These are phyloP conservation scores for Onthophagus sagittarius DNA, from an alignment of 2,888 invertebrate genomes.

Conservation along the genomic window DNA sequence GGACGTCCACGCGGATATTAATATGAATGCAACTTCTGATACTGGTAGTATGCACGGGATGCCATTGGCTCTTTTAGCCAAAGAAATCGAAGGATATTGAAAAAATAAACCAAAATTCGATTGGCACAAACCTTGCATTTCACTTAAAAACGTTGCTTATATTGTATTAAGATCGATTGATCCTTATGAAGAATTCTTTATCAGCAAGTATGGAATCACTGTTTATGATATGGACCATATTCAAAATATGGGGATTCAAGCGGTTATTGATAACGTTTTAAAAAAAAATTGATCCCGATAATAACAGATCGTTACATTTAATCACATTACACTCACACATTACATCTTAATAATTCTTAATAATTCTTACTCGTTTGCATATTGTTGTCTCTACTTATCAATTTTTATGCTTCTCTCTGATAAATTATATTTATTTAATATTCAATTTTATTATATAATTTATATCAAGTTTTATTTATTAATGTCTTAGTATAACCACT, in stretches of 20 bases:
- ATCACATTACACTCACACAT: no score
- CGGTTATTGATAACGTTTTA: conserved; percentile 69
- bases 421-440: no score
- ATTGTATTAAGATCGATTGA: conserved; percentile 84
- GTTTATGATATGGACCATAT: conserved; percentile 85
- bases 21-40: conserved; percentile 77
- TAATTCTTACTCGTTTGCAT: no score
- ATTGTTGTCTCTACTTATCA: no score
- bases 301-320: conserved; percentile 72
- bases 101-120: conserved; percentile 74
- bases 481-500: no score
- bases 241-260: conserved; percentile 73
- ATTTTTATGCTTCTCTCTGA: no score
- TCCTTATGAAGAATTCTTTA: conserved; percentile 72
- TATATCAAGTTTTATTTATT: no score
- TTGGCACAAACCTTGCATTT: conserved; percentile 67
- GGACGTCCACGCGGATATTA: conserved; percentile 91
- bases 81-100: conserved; percentile 72
- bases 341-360: no score
- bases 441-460: no score
- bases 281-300: conserved; percentile 68
- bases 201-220: conserved; percentile 75
- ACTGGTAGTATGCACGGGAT: conserved; percentile 77
- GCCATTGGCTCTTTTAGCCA: conserved; percentile 74
- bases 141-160: conserved; percentile 66